Conservation (phyloP, 2,797 vertebrate genomes). For the Spinus pinus region DNA sequence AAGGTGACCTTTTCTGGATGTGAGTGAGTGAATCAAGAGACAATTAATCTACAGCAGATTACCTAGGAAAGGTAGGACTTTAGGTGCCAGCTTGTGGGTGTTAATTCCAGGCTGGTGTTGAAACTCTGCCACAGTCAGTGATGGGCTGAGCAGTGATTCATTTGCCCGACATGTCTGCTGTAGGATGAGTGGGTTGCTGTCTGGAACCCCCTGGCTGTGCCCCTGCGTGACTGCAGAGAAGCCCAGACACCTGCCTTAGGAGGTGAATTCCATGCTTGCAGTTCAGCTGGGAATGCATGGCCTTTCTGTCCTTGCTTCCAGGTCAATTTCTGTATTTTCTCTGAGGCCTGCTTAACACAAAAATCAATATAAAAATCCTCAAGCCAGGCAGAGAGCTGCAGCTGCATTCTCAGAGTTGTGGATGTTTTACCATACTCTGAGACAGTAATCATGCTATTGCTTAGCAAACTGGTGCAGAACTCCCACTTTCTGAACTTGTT, state of each 20-base stretch:
- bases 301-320: background rate
- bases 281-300: background rate
- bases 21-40: background rate
- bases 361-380: background rate
- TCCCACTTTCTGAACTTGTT: background rate
- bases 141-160: background rate
- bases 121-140: background rate
- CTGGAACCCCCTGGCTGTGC: background rate
- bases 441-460: accelerated
- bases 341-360: background rate
- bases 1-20: background rate
- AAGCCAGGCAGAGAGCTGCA: background rate
- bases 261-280: background rate
- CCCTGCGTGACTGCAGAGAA: background rate
- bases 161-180: background rate
- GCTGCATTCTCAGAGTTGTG: background rate
- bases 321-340: background rate
- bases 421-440: accelerated
- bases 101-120: background rate
- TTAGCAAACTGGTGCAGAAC: background rate
- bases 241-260: background rate
- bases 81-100: background rate
- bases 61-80: background rate
- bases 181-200: background rate
- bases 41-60: background rate